Evolutionary conservation across 1,140 invertebrate species (phyloP).

Genomic region (Solen grandis): DNA sequence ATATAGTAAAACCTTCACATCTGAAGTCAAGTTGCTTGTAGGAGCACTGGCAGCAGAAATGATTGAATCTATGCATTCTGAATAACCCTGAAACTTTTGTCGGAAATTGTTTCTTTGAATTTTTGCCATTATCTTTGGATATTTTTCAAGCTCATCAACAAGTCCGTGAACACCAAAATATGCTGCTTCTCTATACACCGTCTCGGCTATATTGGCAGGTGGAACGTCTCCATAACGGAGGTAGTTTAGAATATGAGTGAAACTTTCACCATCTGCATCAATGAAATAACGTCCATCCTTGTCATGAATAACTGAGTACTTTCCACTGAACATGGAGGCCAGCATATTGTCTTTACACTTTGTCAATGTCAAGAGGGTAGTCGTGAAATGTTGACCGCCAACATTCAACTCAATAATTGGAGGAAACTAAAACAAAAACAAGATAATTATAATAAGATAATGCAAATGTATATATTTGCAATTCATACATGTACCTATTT

Average conservation of each 20-base stretch:
- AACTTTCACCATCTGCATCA: conserved; percentile 72
- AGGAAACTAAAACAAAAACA: conserved; percentile 66
- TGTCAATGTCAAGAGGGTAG: conserved; percentile 72
- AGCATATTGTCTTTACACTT: conserved; percentile 75
- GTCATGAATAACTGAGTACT: conserved; percentile 71
- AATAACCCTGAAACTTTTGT: conserved; percentile 59
- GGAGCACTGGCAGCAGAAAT: conserved; percentile 50
- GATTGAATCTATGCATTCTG: conserved; percentile 57
- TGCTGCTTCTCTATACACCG: conserved; percentile 69
- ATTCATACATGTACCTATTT: too few species aligned
- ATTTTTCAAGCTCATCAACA: conserved; percentile 65
- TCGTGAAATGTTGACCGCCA: conserved; percentile 74
- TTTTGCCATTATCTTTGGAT: conserved; percentile 60
- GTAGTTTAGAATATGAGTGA: conserved; percentile 72
- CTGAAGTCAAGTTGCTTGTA: conserved; percentile 50
- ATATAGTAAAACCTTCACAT: conserved; percentile 52
- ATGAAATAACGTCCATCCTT: conserved; percentile 76
- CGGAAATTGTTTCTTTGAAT: conserved; percentile 65
- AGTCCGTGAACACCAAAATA: conserved; percentile 73
- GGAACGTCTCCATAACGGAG: conserved; percentile 70
- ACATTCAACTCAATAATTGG: conserved; percentile 76
- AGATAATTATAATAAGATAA: too few species aligned
- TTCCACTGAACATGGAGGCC: conserved; percentile 79
- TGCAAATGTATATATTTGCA: too few species aligned
- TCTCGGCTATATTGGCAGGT: conserved; percentile 48